Conservation (phyloP, 2,888 invertebrate species). For the Saturnia pavonia region DNA sequence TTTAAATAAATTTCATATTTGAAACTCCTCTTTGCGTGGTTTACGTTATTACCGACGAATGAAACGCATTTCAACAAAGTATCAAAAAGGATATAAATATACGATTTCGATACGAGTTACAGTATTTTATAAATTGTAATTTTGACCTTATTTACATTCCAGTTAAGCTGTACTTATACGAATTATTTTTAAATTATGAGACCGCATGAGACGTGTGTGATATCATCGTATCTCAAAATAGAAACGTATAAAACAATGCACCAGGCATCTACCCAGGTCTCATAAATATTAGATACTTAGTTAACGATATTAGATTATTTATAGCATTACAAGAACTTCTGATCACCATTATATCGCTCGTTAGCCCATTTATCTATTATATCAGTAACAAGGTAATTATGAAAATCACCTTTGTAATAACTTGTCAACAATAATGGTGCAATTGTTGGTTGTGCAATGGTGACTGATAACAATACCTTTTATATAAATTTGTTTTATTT, state of each 20-base stretch:
- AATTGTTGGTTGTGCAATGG: conserved; percentile 7
- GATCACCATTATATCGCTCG: background rate
- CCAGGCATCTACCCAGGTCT: conserved; percentile 7
- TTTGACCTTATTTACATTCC: background rate
- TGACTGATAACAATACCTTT: background rate
- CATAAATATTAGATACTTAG: conserved; percentile 10
- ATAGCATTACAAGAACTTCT: background rate
- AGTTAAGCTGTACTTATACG: background rate
- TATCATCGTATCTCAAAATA: conserved; percentile 20
- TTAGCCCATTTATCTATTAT: conserved; percentile 2
- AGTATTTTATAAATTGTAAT: background rate
- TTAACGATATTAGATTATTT: background rate
- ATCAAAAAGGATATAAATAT: background rate
- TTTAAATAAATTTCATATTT: too few species aligned
- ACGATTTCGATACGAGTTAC: background rate
- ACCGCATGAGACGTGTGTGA: conserved; percentile 10
- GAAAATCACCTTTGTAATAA: conserved; percentile 5
- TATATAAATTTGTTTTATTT: background rate
- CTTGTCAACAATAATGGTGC: background rate
- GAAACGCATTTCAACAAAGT: background rate
- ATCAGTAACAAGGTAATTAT: background rate
- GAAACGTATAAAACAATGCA: conserved; percentile 9
- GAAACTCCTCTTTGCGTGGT: background rate
- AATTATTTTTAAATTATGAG: conserved; percentile 8
- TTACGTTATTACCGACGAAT: background rate